Evolutionary conservation across 2,888 invertebrate genomes (phyloP).

Genomic region (Philaethria dido): DNA sequence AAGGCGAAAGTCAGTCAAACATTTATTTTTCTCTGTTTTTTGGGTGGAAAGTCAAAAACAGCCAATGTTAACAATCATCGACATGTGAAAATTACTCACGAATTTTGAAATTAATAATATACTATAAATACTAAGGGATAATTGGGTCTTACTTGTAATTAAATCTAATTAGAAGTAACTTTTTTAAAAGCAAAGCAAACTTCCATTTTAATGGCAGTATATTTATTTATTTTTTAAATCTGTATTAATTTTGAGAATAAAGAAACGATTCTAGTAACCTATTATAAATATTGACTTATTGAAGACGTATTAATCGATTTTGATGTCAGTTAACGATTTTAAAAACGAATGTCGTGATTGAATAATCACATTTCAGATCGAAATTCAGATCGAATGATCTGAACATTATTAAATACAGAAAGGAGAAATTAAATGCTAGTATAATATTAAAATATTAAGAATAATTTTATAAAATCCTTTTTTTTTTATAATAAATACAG

Average conservation of each 20-base stretch:
- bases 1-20: conserved; percentile 57
- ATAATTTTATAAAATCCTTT: too few species aligned
- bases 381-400: too few species aligned
- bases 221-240: background rate
- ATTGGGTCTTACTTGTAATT: background rate
- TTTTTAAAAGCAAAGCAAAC: background rate
- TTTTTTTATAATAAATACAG: too few species aligned
- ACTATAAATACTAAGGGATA: background rate
- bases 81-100: background rate
- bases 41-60: conserved; percentile 23
- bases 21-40: conserved; percentile 45
- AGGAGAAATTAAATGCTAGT: too few species aligned
- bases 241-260: background rate
- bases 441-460: too few species aligned
- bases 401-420: too few species aligned
- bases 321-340: background rate
- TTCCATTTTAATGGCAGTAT: background rate
- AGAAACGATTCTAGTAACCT: background rate
- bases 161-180: background rate
- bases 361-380: too few species aligned
- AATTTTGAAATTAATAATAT: background rate
- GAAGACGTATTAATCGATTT: background rate
- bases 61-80: background rate
- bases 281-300: background rate
- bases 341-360: background rate